Conservation (phyloP, 2,888 invertebrate species). For the Xestia xanthographa region DNA sequence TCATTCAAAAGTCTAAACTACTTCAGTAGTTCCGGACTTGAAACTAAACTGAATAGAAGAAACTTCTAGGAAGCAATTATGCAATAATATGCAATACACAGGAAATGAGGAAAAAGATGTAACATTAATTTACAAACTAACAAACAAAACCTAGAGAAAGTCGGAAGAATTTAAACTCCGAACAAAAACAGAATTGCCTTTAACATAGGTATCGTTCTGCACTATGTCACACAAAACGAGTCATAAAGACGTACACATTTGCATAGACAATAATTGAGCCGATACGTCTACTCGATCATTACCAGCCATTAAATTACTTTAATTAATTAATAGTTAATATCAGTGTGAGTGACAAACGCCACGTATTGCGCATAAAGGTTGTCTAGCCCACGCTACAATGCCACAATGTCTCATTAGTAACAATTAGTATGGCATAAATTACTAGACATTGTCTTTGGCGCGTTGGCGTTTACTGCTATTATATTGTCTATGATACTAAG, state of each 20-base stretch:
- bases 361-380: constrained; percentile 54
- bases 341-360: constrained; percentile 57
- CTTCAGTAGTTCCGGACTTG: neutral
- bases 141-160: constrained; percentile 33
- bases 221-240: constrained; percentile 22
- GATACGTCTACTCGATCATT: constrained; percentile 62
- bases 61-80: constrained; percentile 12
- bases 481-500: constrained; percentile 66
- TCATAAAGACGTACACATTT: constrained; percentile 47
- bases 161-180: neutral
- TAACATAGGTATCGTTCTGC: constrained; percentile 41
- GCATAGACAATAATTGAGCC: constrained; percentile 47
- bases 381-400: constrained; percentile 79
- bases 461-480: constrained; percentile 70
- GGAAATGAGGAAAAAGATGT: constrained; percentile 8
- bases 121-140: constrained; percentile 1
- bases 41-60: constrained; percentile 10
- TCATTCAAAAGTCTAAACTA: constrained; percentile 14
- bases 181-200: constrained; percentile 13
- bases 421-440: constrained; percentile 87
- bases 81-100: neutral
- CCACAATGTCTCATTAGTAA: constrained; percentile 83
- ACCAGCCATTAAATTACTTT: constrained; percentile 62
- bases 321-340: constrained; percentile 66
- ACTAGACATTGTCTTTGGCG: constrained; percentile 75